Evolutionary conservation across 2,113 vertebrate species (phyloP).

Genomic region (Alouatta palliata): DNA sequence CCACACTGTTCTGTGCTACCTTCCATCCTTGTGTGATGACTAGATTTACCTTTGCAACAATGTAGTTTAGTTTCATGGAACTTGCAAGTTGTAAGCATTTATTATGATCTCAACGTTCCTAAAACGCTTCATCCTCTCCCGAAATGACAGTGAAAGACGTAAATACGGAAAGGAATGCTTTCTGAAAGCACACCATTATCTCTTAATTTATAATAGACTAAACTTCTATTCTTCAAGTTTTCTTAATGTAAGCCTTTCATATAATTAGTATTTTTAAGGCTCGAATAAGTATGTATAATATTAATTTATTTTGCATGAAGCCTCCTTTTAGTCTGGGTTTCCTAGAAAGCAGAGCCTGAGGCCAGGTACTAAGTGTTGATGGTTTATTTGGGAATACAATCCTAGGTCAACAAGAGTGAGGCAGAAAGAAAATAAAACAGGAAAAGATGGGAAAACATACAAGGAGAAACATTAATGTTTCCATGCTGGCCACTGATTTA

Average conservation of each 20-base stretch:
- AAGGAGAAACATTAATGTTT: background rate
- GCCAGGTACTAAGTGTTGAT: background rate
- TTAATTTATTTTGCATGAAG: background rate
- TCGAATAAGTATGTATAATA: background rate
- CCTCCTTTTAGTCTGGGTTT: background rate
- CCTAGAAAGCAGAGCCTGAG: background rate
- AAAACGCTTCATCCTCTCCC: background rate
- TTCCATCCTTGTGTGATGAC: background rate
- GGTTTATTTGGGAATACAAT: background rate
- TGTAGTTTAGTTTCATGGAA: background rate
- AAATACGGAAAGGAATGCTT: background rate
- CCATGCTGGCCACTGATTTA: background rate
- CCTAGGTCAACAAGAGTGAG: too few species aligned
- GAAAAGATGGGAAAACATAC: background rate
- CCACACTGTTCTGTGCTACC: background rate
- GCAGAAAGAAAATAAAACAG: background rate
- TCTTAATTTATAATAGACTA: background rate
- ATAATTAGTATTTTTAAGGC: background rate
- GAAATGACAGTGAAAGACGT: background rate
- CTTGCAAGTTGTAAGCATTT: background rate
- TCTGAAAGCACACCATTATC: background rate
- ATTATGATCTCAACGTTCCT: background rate
- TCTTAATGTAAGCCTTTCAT: background rate
- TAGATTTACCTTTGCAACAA: background rate
- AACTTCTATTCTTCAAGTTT: background rate